phyloP scores from a whole-genome alignment of 2,797 vertebrate species.

The Paramormyrops hopkinsi region DNA sequence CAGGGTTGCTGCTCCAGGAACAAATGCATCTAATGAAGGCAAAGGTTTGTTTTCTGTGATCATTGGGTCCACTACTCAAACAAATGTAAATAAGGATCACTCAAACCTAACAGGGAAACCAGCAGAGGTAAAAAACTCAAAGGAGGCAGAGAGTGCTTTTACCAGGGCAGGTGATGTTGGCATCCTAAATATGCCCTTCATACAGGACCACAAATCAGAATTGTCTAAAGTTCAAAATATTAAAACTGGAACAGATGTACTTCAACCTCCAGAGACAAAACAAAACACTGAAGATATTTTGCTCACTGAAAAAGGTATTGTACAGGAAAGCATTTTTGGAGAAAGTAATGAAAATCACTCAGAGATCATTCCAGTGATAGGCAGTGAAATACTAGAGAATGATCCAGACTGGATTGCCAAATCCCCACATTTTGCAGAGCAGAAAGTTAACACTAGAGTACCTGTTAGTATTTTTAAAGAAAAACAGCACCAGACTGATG shows the following conservation, averaged over 20 bases:
- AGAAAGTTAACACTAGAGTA: background rate
- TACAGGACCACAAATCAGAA: slow-evolving; percentile 52
- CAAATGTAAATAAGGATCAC: slow-evolving; percentile 6
- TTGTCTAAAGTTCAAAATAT: slow-evolving; percentile 34
- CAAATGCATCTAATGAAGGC: slow-evolving; percentile 51
- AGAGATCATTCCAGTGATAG: background rate
- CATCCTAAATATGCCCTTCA: slow-evolving; percentile 54
- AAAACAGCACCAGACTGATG: slow-evolving; percentile 9
- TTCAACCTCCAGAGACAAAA: background rate
- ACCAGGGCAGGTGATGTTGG: slow-evolving; percentile 52
- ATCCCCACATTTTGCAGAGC: slow-evolving; percentile 27
- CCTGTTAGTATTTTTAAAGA: slow-evolving; percentile 3
- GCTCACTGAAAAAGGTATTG: background rate
- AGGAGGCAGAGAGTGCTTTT: slow-evolving; percentile 53
- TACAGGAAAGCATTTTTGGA: slow-evolving; percentile 19
- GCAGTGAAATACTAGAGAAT: slow-evolving; percentile 24
- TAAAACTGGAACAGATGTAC: slow-evolving; percentile 23
- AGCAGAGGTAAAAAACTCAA: slow-evolving; percentile 34
- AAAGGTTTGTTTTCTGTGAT: slow-evolving; percentile 68
- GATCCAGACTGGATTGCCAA: slow-evolving; percentile 26
- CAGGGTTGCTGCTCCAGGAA: slow-evolving; percentile 36
- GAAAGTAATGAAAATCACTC: slow-evolving; percentile 19
- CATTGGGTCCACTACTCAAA: slow-evolving; percentile 47
- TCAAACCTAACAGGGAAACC: slow-evolving; percentile 2
- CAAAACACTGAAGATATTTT: background rate